Conservation (phyloP, 2,888 invertebrate species). For the Cancer borealis region DNA sequence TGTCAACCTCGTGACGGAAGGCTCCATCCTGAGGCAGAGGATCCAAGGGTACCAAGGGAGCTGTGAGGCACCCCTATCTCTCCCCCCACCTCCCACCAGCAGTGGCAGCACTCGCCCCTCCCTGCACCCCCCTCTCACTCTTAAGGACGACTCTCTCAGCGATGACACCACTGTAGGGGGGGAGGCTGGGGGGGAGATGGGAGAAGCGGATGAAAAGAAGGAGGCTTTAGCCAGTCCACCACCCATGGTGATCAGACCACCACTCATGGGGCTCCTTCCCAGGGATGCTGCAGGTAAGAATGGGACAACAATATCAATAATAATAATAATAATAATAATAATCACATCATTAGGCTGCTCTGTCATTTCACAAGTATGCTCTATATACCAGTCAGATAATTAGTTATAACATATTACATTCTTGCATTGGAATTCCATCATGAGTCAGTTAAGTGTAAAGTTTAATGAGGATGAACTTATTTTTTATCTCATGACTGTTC, state of each 20-base stretch:
- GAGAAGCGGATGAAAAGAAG: constrained; percentile 72
- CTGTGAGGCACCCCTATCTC: constrained; percentile 72
- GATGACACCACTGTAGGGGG: constrained; percentile 61
- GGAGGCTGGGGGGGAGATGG: constrained; percentile 67
- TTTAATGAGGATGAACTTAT: too few species aligned
- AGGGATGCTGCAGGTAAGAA: constrained; percentile 76
- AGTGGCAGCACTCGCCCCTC: constrained; percentile 55
- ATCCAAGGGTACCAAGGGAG: constrained; percentile 76
- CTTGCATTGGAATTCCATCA: too few species aligned
- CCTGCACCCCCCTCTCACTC: constrained; percentile 52
- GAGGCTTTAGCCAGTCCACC: constrained; percentile 75
- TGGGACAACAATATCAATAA: too few species aligned
- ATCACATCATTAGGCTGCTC: background rate
- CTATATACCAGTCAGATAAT: background rate
- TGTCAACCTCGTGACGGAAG: constrained; percentile 77
- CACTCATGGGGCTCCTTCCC: constrained; percentile 76
- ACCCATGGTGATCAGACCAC: constrained; percentile 77
- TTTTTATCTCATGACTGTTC: too few species aligned
- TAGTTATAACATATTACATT: too few species aligned
- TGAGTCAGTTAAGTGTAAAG: too few species aligned
- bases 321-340: background rate
- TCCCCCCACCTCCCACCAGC: constrained; percentile 70
- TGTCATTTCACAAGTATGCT: background rate
- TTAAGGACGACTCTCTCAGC: constrained; percentile 66
- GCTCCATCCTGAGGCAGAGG: constrained; percentile 77